Evolutionary conservation across 2,888 invertebrate species (phyloP).

Genomic region (Plebejus melissa): DNA sequence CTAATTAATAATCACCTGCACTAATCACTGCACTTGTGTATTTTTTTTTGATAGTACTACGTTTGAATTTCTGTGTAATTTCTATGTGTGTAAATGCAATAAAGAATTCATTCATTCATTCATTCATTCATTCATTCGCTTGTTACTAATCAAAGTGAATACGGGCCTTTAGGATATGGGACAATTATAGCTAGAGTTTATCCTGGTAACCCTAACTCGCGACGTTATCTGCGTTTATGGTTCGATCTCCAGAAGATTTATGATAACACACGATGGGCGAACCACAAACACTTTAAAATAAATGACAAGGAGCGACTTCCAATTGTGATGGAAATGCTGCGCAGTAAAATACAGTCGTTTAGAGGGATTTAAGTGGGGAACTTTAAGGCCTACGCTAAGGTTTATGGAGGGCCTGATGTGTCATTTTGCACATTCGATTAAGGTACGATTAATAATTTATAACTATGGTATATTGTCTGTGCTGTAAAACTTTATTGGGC

Average conservation of each 20-base stretch:
- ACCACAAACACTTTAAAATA: slow-evolving; percentile 76
- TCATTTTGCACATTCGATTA: slow-evolving; percentile 4
- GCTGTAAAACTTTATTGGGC: not conserved
- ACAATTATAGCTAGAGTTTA: not conserved
- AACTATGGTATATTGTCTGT: not conserved
- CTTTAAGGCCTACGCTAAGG: slow-evolving; percentile 50
- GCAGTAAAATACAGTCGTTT: slow-evolving; percentile 77
- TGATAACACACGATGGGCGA: slow-evolving; percentile 74
- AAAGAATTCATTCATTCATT: too few relatives aligned
- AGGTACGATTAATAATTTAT: slow-evolving; percentile 23
- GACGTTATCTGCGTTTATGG: slow-evolving; percentile 77
- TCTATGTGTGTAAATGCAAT: too few relatives aligned
- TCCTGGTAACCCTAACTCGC: slow-evolving; percentile 40
- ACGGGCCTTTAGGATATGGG: not conserved
- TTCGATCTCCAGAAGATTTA: slow-evolving; percentile 78
- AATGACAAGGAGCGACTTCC: slow-evolving; percentile 77
- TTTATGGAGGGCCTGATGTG: slow-evolving; percentile 40
- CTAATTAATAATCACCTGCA: too few relatives aligned
- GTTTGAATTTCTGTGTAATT: too few relatives aligned
- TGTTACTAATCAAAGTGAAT: too few relatives aligned
- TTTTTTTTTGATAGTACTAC: too few relatives aligned
- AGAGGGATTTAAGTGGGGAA: slow-evolving; percentile 74
- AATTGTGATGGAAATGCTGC: slow-evolving; percentile 79
- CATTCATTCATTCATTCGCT: too few relatives aligned
- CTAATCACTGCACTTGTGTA: too few relatives aligned